phyloP scores from a whole-genome alignment of 2,113 vertebrate genomes.

The Lepisosteus oculatus region DNA sequence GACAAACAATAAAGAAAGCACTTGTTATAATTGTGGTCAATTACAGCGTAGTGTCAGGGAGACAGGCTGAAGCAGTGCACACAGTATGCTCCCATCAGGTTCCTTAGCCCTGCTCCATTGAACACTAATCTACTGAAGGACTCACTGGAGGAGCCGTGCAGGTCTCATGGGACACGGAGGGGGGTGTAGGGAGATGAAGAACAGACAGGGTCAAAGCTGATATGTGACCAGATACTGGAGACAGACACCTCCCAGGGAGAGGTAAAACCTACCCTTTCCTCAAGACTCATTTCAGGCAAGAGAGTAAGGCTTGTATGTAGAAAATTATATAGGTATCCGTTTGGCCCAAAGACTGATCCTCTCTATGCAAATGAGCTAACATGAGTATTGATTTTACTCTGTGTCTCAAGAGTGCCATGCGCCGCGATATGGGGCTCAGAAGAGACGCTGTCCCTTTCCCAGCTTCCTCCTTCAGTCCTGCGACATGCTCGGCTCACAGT shows the following conservation, averaged over 20 bases:
- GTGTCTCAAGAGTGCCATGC: conserved; percentile 37
- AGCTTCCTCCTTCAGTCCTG: conserved; percentile 21
- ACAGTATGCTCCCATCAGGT: neutral
- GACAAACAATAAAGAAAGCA: conserved; percentile 15
- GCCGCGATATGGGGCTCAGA: conserved; percentile 28
- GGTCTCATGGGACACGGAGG: neutral
- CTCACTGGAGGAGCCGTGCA: neutral
- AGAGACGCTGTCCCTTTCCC: conserved; percentile 28
- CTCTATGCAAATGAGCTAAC: conserved; percentile 22
- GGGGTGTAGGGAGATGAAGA: neutral
- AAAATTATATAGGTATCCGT: conserved; percentile 15
- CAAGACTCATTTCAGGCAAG: neutral
- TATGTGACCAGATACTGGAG: neutral
- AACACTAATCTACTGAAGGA: neutral
- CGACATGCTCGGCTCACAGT: too few relatives aligned
- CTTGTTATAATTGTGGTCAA: conserved; percentile 16
- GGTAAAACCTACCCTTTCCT: too few relatives aligned
- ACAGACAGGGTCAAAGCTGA: neutral
- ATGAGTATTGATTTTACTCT: conserved; percentile 46
- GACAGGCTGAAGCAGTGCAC: neutral
- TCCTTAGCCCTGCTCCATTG: neutral
- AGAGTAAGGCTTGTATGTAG: too few relatives aligned
- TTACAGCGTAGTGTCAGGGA: neutral
- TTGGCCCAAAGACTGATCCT: conserved; percentile 29
- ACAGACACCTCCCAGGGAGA: neutral